These are phyloP conservation scores for Lonchura striata DNA, from an alignment of 2,113 vertebrate species.

Conservation along the genomic window DNA sequence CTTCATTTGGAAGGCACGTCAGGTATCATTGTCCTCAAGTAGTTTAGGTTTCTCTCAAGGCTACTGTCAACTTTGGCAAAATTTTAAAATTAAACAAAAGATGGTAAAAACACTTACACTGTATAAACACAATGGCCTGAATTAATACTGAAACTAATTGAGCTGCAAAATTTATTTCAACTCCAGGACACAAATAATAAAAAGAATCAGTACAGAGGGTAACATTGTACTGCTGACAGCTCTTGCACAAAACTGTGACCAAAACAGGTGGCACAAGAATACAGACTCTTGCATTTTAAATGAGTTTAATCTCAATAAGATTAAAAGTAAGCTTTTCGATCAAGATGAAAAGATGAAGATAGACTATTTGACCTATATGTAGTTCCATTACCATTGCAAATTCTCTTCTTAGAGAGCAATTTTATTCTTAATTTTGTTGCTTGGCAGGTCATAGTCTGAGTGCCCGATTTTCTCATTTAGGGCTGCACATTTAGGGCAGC, in stretches of 20 bases:
- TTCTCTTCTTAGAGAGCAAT: not conserved
- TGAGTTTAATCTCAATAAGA: not conserved
- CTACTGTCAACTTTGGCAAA: not conserved
- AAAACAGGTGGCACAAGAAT: not conserved
- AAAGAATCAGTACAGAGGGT: not conserved
- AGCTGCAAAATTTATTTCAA: not conserved
- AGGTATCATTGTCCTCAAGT: not conserved
- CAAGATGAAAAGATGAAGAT: not conserved
- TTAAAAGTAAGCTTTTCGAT: not conserved
- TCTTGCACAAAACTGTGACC: not conserved
- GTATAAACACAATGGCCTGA: not conserved
- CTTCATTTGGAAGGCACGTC: not conserved
- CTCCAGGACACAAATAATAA: not conserved
- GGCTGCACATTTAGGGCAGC: too few relatives aligned
- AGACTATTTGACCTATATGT: not conserved
- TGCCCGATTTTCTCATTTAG: not conserved
- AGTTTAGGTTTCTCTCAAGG: not conserved
- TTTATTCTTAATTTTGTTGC: not conserved
- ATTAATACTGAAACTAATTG: not conserved
- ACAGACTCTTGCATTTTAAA: not conserved
- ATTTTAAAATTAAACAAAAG: not conserved
- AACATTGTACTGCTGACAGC: not conserved
- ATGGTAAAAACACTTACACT: not conserved
- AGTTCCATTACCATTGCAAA: not conserved
- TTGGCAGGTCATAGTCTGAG: not conserved